These are phyloP conservation scores for Rhizoglyphus robini DNA, from an alignment of 1,140 invertebrate species.

Conservation along the genomic window DNA sequence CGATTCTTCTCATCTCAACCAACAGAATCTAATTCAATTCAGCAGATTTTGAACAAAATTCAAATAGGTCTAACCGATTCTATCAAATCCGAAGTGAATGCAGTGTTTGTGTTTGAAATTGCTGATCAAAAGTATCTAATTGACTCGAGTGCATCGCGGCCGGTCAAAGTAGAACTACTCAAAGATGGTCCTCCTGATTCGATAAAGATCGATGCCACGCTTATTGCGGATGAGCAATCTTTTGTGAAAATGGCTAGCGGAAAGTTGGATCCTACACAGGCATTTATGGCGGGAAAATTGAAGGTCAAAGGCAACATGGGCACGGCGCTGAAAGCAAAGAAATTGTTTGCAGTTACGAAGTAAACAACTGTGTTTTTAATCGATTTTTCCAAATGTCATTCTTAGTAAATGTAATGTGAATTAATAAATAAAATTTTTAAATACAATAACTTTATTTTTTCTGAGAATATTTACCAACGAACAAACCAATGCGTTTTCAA, in stretches of 20 bases:
- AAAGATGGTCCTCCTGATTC: not conserved
- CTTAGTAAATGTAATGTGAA: no score
- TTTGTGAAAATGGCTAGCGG: conserved; percentile 43
- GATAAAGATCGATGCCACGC: conserved; percentile 44
- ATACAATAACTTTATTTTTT: no score
- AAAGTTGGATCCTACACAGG: conserved; percentile 62
- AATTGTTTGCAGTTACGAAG: conserved; percentile 62
- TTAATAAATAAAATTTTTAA: no score
- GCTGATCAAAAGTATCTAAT: conserved; percentile 21
- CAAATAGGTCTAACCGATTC: conserved; percentile 17
- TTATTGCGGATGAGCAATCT: conserved; percentile 57
- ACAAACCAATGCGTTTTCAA: no score
- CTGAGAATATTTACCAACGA: no score
- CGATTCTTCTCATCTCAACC: no score
- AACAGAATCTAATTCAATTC: no score
- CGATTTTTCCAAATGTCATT: no score
- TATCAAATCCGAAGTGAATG: conserved; percentile 23
- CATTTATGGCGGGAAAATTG: conserved; percentile 91
- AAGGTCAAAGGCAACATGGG: conserved; percentile 84
- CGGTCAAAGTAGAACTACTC: conserved; percentile 10
- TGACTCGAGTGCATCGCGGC: conserved; percentile 13
- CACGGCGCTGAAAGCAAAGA: conserved; percentile 90
- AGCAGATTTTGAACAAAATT: conserved; percentile 21
- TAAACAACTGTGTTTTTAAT: no score
- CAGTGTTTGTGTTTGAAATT: conserved; percentile 17